Base-by-base conservation (phyloP, 2,888 invertebrate genomes). In the Drosophila recens region DNA sequence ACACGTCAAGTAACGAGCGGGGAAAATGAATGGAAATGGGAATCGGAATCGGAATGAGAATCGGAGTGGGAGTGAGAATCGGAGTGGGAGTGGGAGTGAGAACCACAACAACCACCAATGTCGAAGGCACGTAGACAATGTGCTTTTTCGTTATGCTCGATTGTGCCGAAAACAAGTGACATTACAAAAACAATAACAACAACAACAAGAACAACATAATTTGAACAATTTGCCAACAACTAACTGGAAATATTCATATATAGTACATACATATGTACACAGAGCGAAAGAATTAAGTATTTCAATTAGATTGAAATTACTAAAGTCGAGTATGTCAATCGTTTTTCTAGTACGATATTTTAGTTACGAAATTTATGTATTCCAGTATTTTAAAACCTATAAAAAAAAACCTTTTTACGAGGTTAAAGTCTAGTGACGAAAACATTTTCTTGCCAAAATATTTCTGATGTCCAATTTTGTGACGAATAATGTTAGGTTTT, bases 91-190 rank as follows among this genome's bases (percentile, higher is more conserved):
- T 15, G 33, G 61, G 64, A 30, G 56, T 46, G 64, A 46, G 63
- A 69, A 68, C 85, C 87, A 71, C 76, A 73, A 54, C 87, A 82
- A 85, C 88, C 82, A 89, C 79, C 83, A 58, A 36, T 65, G 72
- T 51, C 67, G 64, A 67, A 67, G 80, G 74, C 89, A 78, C 86
- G 86, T 86, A 88, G 83, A 84, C 79, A 83, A 67, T 70, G 80
- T 79, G 75, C 81, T 76, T 72, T 72, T 73, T 90, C 80, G 87
- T 84, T 82, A 90, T 90, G 89, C 87, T 90, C 90, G 82, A 90
- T 87, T 87, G 90, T 87, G 82, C 78, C 78, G 81, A 81, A 87
- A 86, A 89, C 85, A 87, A 89, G 89, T 85, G 82, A 70, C 72
- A 67, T 61, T 73, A 56, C 59, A 71, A 57, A 10, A 66, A 45